Base-by-base conservation (phyloP, 2,797 vertebrate genomes). In the Netta rufina region DNA sequence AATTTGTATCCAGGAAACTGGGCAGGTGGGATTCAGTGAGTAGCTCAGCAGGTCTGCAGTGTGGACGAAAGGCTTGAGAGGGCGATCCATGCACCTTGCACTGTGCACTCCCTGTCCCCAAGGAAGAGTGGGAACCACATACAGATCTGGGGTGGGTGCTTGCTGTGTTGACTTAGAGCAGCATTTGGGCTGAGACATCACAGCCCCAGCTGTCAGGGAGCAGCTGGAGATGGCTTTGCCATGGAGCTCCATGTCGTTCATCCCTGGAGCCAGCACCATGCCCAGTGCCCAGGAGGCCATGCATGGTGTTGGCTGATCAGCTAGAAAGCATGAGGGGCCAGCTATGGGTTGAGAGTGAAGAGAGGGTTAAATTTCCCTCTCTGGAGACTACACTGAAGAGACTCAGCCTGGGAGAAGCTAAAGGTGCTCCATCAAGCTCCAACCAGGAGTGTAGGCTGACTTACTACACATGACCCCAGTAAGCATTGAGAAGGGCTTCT, bases 161-260 rank as follows among this genome's bases (percentile, higher is more conserved):
- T 33, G 8, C n/a, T 53, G 10, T 33, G 12, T 45, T 72, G 67
- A 53, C 8, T 12, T 43, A 53, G 10, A 54, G 43, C 21, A 33
- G 28, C 32, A 12, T 30, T 61, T 3, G 6, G 36, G n/a, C 28
- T 57, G 39, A 33, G 36, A 65, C 1, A 65, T 47, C 21, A 21
- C 66, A 60, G 30, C 6, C 78, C 14, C 18, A 45, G 56, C 43
- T 80, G 21, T 17, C 39, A 78, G 32, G 4, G 38, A 81, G 39
- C 38, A 75, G 66, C 9, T 5, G 5, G 61, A 75, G 43, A 45
- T 32, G 25, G 53, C 30, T 89, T 82, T 70, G 61, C 18, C 0
- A 0, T 58, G 65, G 25, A 56, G 20, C 7, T 57, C 28, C 32
- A 74, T 0, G 1, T 30, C 11, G 27, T 87, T 36, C 66, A 3